Percentiles rank a stretch among this genome's conserved stretches.
Evolutionary conservation across 2,797 vertebrate genomes (phyloP).

Genomic region (Diplodus sargus): DNA sequence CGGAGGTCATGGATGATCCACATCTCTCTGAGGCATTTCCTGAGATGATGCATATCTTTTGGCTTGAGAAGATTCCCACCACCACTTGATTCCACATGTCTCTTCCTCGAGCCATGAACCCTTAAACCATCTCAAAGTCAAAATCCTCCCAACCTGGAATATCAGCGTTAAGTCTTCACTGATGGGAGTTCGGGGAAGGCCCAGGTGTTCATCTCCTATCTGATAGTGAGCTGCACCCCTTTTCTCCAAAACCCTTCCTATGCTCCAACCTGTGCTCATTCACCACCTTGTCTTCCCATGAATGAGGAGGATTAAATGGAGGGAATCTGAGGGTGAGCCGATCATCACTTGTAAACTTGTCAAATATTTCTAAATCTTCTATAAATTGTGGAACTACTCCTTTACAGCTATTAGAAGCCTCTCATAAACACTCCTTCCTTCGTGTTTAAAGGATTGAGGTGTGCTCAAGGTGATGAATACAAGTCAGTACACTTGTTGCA

Average conservation of each 20-base stretch:
- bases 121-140: neutral
- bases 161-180: neutral
- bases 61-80: neutral
- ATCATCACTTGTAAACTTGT: neutral
- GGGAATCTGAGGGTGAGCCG: neutral
- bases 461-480: neutral
- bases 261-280: neutral
- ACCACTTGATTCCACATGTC: neutral
- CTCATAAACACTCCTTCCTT: neutral
- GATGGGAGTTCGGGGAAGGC: neutral
- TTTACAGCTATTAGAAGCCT: neutral
- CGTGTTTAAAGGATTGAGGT: neutral
- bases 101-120: neutral
- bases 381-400: neutral
- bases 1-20: neutral
- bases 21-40: slow-evolving; percentile 1
- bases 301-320: neutral
- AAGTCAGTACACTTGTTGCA: neutral
- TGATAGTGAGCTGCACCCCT: neutral
- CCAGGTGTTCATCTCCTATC: neutral
- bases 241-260: neutral
- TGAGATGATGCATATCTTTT: neutral
- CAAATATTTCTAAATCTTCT: neutral
- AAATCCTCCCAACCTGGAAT: neutral
- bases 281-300: neutral